Conservation (phyloP, 2,113 vertebrate species). For the Orcinus orca region DNA sequence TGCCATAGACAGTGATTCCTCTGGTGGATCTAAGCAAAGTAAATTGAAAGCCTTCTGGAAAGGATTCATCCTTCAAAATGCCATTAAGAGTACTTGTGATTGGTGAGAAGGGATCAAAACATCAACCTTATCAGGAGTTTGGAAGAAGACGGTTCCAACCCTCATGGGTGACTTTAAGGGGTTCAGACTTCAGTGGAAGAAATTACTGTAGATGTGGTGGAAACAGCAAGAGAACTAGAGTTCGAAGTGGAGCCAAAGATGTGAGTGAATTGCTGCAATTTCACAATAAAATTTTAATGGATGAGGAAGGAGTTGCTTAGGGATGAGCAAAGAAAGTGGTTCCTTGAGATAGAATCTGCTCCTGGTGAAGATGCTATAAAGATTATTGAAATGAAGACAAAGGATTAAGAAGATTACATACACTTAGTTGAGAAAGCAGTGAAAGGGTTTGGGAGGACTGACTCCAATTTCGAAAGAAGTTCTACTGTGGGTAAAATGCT, state of each 20-base stretch:
- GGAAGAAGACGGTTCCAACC: neutral
- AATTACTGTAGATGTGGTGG: neutral
- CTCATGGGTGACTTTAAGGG: neutral
- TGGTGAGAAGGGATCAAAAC: neutral
- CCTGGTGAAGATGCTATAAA: neutral
- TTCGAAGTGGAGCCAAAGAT: fast-evolving
- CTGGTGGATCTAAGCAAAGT: neutral
- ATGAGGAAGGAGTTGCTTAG: neutral
- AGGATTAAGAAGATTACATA: fast-evolving
- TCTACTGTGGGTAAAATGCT: neutral
- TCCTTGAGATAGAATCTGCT: neutral
- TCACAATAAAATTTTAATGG: fast-evolving
- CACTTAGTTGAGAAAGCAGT: neutral
- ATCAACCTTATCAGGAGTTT: neutral
- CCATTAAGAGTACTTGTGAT: neutral
- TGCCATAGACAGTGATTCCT: neutral
- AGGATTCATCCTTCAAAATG: neutral
- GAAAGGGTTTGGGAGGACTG: fast-evolving
- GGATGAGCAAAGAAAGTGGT: neutral
- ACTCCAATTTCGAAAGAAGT: neutral
- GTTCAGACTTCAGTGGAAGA: neutral
- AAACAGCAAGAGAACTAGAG: fast-evolving
- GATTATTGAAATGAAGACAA: fast-evolving
- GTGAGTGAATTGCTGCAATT: fast-evolving
- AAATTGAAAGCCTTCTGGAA: neutral